Percentiles rank a stretch among this genome's conserved stretches.
These are phyloP conservation scores for Vombatus ursinus DNA, from an alignment of 2,113 vertebrate genomes.

Conservation along the genomic window DNA sequence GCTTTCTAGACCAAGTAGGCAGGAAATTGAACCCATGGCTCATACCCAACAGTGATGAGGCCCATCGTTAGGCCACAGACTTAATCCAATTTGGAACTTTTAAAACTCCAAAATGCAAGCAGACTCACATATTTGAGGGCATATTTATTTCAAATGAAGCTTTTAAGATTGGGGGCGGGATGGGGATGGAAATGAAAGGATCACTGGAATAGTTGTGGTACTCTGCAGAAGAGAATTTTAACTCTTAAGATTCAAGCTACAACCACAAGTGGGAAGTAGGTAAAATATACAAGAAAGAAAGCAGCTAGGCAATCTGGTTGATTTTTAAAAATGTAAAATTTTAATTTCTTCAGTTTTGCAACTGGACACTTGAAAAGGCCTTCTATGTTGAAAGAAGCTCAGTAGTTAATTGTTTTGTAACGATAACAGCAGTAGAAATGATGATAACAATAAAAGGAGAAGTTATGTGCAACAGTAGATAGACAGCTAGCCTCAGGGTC, in stretches of 20 bases:
- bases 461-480: neutral
- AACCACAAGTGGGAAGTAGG: neutral
- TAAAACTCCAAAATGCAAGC: neutral
- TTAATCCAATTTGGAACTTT: constrained; percentile 6
- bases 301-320: neutral
- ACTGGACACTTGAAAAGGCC: neutral
- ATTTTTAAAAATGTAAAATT: constrained; percentile 14
- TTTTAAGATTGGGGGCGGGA: neutral
- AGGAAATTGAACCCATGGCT: neutral
- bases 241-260: constrained; percentile 2
- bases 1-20: neutral
- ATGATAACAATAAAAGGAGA: neutral
- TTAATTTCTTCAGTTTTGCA: constrained; percentile 15
- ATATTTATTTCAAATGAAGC: neutral
- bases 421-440: neutral
- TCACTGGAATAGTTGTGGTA: constrained; percentile 33
- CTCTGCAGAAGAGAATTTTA: neutral
- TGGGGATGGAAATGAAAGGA: neutral
- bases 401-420: neutral
- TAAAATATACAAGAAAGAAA: constrained; percentile 14
- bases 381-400: neutral
- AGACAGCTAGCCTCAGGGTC: neutral
- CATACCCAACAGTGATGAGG: neutral
- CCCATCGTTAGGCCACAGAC: neutral
- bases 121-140: neutral